A percentile compares a stretch with the other conserved stretches of the same genome.
Evolutionary conservation across 2,888 invertebrate species (phyloP).

Genomic region (Ophioninae sp.): DNA sequence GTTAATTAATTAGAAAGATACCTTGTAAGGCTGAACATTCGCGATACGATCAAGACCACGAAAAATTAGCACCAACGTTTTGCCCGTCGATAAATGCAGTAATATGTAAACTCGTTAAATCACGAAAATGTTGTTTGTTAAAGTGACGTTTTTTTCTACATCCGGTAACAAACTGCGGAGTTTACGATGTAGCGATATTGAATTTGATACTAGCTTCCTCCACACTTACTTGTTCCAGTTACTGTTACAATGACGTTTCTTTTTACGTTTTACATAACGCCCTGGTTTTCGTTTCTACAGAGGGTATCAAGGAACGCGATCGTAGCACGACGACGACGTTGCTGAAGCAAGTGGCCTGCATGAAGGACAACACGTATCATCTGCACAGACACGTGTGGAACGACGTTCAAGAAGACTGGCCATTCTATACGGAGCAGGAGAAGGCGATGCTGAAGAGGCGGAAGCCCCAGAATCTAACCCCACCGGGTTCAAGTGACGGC

Average conservation of each 20-base stretch:
- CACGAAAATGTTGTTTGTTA: too few relatives aligned
- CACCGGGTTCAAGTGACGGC: conserved; percentile 92
- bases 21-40: too few relatives aligned
- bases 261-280: not conserved
- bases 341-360: conserved; percentile 89
- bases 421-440: conserved; percentile 95
- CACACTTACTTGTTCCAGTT: not conserved
- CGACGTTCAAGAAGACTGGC: conserved; percentile 97
- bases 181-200: too few relatives aligned
- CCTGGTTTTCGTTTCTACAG: conserved; percentile 82
- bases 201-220: too few relatives aligned
- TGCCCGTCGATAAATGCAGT: too few relatives aligned
- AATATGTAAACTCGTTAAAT: too few relatives aligned
- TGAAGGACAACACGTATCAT: conserved; percentile 95
- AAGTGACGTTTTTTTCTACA: too few relatives aligned
- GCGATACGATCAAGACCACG: too few relatives aligned
- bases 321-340: conserved; percentile 89
- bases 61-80: too few relatives aligned
- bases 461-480: conserved; percentile 95
- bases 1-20: too few relatives aligned
- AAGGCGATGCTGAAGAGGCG: conserved; percentile 93
- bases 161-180: too few relatives aligned
- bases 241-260: not conserved
- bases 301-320: conserved; percentile 93
- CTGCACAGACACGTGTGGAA: conserved; percentile 94